Conservation (phyloP, 1,140 invertebrate species). For the Halyomorpha halys region DNA sequence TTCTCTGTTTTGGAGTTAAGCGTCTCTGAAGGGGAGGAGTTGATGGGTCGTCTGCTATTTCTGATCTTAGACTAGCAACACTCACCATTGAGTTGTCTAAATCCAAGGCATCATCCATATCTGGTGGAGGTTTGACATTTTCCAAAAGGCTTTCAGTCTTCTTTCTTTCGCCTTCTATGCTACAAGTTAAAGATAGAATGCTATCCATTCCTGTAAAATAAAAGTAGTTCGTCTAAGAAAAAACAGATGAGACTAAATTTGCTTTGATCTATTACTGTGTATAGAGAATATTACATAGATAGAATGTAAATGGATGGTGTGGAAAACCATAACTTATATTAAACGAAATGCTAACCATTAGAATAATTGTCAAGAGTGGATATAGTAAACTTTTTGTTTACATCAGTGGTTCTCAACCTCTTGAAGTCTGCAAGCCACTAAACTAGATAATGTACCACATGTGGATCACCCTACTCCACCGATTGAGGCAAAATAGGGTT, state of each 20-base stretch:
- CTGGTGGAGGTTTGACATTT: slow-evolving; percentile 68
- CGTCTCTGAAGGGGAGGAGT: slow-evolving; percentile 25
- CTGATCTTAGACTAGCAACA: slow-evolving; percentile 56
- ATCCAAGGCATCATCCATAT: slow-evolving; percentile 58
- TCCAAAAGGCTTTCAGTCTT: slow-evolving; percentile 44
- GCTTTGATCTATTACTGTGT: too few relatives aligned
- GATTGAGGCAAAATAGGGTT: too few relatives aligned
- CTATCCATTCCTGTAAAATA: slow-evolving; percentile 42
- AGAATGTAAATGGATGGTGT: too few relatives aligned
- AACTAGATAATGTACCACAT: too few relatives aligned
- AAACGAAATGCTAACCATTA: too few relatives aligned
- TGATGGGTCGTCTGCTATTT: slow-evolving; percentile 32
- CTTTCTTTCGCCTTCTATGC: slow-evolving; percentile 35
- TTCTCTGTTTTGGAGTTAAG: slow-evolving; percentile 64
- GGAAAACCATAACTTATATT: too few relatives aligned
- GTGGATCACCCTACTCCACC: too few relatives aligned
- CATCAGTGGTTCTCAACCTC: too few relatives aligned
- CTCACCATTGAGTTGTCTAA: slow-evolving; percentile 73
- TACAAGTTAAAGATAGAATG: slow-evolving; percentile 48
- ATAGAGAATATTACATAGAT: too few relatives aligned
- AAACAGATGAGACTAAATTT: not conserved
- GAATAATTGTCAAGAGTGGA: too few relatives aligned
- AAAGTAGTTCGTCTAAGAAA: not conserved
- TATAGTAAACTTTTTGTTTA: too few relatives aligned
- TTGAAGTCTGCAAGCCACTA: too few relatives aligned